Base-by-base conservation (phyloP, 2,113 vertebrate genomes). In the Rousettus leschenaultii region DNA sequence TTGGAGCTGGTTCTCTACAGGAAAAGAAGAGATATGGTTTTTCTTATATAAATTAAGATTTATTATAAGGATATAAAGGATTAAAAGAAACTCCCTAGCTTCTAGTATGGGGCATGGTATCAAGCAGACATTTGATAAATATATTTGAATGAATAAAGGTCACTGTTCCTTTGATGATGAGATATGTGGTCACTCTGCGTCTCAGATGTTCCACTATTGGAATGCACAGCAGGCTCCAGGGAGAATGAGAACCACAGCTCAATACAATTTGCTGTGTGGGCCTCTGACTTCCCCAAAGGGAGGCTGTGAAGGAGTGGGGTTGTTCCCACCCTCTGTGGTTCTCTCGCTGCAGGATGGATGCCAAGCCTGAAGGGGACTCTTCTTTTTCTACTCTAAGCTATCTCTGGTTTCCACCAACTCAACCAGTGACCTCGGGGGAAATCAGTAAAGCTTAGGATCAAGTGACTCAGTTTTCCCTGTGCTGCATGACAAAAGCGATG, bases 41-140 rank as follows among this genome's bases (percentile, higher is more conserved):
- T 51, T 51, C 22, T 84, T 71, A n/a, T 12, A 89, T 51, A 74
- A 68, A 53, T 88, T 8, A 80, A 38, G 65, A 74, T 74, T 88
- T 75, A 48, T 59, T 88, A n/a, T 55, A 68, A 55, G 83, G 21
- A 74, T 59, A 40, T 18, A 55, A 75, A 4, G 15, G 4, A 61
- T 38, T 48, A 77, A 33, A 15, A 61, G 26, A 65, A 70, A 89
- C 19, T 14, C 63, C 12, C 79, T 21, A 22, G 30, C 51, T 70
- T 74, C 45, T 53, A 53, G 24, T 35, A 48, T 12, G 2, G 15
- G 45, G 1, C 6, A 7, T 38, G 5, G 30, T 19, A 45, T 28
- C 3, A 15, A 48, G 35, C 9, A 90, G 24, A 85, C 5, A 48
- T 35, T 55, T 38, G 3, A 74, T 4, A 77, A 53, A 43, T 53